phyloP scores from a whole-genome alignment of 37 sponge, comb jelly and placozoan genomes.

The Amphimedon queenslandica region DNA sequence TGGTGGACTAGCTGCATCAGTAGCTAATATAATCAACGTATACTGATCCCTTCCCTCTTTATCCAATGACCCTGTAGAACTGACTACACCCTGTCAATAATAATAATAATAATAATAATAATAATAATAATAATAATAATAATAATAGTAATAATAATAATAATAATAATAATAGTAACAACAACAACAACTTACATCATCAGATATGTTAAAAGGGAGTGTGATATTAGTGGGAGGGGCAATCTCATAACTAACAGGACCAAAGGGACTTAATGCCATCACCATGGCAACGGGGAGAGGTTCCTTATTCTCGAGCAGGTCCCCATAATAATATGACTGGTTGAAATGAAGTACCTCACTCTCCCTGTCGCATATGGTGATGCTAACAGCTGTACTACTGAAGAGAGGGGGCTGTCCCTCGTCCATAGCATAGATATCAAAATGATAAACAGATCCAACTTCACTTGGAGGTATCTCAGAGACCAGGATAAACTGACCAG shows the following conservation, averaged over 20 bases:
- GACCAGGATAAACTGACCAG: conserved; percentile 9
- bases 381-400: background rate
- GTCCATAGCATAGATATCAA: conserved; percentile 25
- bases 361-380: conserved; percentile 20
- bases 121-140: too few relatives aligned
- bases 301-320: conserved; percentile 30
- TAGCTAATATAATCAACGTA: conserved; percentile 9
- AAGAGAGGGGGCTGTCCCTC: conserved; percentile 2
- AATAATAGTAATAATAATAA: too few relatives aligned
- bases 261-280: conserved; percentile 29
- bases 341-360: background rate
- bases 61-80: conserved; percentile 14
- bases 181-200: too few relatives aligned
- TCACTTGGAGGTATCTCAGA: background rate
- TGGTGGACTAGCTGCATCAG: background rate
- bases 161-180: too few relatives aligned
- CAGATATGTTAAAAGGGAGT: conserved; percentile 5
- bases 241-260: conserved; percentile 11
- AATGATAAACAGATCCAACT: background rate
- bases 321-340: background rate
- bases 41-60: conserved; percentile 20
- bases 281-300: conserved; percentile 22
- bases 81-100: conserved; percentile 18
- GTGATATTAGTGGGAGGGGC: background rate
- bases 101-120: too few relatives aligned